phyloP scores from a whole-genome alignment of 2,113 vertebrate genomes.

The Erinaceus europaeus region DNA sequence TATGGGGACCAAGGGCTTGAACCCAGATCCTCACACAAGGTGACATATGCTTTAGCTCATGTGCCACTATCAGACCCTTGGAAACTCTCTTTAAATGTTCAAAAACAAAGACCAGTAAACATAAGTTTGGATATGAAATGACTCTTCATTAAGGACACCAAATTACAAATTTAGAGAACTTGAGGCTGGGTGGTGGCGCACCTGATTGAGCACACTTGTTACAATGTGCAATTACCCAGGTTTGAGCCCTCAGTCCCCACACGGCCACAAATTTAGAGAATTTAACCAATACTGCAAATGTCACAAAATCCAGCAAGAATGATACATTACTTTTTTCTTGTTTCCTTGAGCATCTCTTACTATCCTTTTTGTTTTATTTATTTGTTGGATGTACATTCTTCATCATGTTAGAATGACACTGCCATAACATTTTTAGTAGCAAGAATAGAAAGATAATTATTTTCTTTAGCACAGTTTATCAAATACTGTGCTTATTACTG shows the following conservation, averaged over 20 bases:
- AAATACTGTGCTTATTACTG: background rate
- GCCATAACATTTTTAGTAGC: background rate
- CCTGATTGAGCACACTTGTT: too few relatives aligned
- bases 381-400: background rate
- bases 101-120: background rate
- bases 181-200: too few relatives aligned
- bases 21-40: too few relatives aligned
- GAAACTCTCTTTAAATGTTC: too few relatives aligned
- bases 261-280: background rate
- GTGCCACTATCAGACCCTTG: too few relatives aligned
- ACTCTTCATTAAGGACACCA: background rate
- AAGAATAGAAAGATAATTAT: background rate
- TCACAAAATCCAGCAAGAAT: background rate
- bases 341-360: background rate
- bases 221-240: too few relatives aligned
- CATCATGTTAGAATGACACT: background rate
- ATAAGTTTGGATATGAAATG: background rate
- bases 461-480: background rate
- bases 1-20: too few relatives aligned
- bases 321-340: background rate
- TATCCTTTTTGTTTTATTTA: background rate
- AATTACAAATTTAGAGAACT: too few relatives aligned
- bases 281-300: background rate
- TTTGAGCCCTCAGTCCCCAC: too few relatives aligned
- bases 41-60: too few relatives aligned